Evolutionary conservation across 1,140 invertebrate species (phyloP).

Genomic region (Elymnias hypermnestra): DNA sequence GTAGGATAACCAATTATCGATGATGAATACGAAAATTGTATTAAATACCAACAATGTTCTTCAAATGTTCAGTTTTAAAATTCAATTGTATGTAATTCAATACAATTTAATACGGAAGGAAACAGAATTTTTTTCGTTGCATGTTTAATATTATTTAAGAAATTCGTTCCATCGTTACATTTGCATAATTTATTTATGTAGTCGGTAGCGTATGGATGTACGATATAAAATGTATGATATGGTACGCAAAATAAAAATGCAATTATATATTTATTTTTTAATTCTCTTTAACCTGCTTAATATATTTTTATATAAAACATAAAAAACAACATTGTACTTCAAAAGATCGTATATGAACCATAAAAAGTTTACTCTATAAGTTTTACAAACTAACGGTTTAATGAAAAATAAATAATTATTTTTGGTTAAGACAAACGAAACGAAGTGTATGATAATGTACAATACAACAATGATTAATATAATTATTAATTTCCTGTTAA

Average conservation of each 20-base stretch:
- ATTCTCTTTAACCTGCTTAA: neutral
- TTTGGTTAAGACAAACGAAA: neutral
- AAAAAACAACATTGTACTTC: conserved; percentile 3
- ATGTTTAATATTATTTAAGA: no score
- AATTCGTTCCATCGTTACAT: no score
- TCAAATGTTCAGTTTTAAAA: no score
- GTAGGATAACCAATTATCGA: no score
- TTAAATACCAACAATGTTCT: no score
- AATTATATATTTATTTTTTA: neutral
- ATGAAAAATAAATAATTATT: neutral
- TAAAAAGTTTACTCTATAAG: neutral
- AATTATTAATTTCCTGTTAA: no score
- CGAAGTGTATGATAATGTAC: neutral
- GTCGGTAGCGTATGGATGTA: no score
- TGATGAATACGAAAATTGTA: no score
- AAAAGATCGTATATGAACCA: neutral
- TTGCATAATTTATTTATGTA: no score
- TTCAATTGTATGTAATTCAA: no score
- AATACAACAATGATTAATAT: neutral
- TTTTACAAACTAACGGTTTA: neutral
- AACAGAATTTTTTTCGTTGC: no score
- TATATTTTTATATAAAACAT: conserved; percentile 1
- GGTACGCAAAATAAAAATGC: neutral
- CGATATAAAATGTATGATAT: neutral
- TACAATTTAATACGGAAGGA: no score